Evolutionary conservation across 2,113 vertebrate species (phyloP).

Genomic region (Lepidiolamprologus cunningtoni): DNA sequence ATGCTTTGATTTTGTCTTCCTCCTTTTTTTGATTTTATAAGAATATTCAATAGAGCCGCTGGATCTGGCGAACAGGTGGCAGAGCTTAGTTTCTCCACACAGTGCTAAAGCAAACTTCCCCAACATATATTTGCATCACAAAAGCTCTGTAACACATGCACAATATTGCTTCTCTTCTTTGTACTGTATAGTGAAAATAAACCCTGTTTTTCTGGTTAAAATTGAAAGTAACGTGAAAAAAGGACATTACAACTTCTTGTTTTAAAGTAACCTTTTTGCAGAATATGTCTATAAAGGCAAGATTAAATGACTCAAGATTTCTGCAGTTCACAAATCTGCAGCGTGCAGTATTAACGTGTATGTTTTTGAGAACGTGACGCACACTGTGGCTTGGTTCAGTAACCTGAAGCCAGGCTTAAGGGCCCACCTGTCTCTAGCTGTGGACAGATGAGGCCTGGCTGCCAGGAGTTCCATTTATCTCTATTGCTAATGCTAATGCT

Average conservation of each 20-base stretch:
- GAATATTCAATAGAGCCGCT: constrained; percentile 71
- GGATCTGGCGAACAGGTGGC: constrained; percentile 77
- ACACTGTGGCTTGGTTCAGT: constrained; percentile 33
- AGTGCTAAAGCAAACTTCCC: constrained; percentile 62
- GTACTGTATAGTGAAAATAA: background rate
- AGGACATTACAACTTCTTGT: background rate
- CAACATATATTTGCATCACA: constrained; percentile 65
- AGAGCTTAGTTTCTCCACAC: constrained; percentile 58
- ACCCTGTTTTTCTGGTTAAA: background rate
- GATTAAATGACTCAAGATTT: background rate
- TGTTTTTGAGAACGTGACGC: constrained; percentile 41
- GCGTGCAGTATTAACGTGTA: background rate
- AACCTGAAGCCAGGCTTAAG: constrained; percentile 58
- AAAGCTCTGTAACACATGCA: constrained; percentile 49
- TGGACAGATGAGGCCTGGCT: constrained; percentile 59
- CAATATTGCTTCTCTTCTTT: background rate
- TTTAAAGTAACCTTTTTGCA: background rate
- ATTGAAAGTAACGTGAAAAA: background rate
- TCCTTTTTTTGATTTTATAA: constrained; percentile 56
- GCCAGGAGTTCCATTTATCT: constrained; percentile 53
- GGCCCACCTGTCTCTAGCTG: constrained; percentile 65
- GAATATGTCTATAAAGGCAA: background rate
- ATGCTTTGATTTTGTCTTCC: constrained; percentile 66
- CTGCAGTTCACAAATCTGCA: background rate
- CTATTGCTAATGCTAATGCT: constrained; percentile 58